Evolutionary conservation across 2,797 vertebrate species (phyloP).

Genomic region (Hydrophis major): DNA sequence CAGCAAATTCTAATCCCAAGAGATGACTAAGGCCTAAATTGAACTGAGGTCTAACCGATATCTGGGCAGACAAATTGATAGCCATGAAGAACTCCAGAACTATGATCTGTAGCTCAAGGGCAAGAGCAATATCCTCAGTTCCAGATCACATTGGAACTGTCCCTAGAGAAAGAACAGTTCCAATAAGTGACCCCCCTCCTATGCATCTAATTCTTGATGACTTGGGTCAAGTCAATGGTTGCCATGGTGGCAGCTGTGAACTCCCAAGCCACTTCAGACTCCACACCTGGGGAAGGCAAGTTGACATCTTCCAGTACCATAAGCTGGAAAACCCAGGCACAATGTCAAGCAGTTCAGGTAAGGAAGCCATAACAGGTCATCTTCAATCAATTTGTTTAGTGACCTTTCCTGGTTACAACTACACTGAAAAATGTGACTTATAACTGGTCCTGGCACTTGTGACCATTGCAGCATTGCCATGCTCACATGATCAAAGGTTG

Average conservation of each 20-base stretch:
- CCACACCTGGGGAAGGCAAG: neutral
- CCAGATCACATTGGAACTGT: neutral
- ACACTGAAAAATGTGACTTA: neutral
- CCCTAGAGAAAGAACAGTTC: neutral
- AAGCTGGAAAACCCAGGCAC: neutral
- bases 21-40: neutral
- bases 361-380: neutral
- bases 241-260: neutral
- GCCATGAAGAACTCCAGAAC: neutral
- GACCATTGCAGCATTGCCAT: neutral
- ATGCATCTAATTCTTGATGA: neutral
- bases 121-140: neutral
- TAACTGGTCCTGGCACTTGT: neutral
- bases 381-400: neutral
- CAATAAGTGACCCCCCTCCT: neutral
- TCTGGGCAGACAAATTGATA: neutral
- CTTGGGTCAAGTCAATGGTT: neutral
- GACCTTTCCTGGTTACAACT: neutral
- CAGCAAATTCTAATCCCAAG: neutral
- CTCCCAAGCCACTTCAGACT: neutral
- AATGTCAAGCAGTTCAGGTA: neutral
- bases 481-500: neutral
- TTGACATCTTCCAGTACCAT: neutral
- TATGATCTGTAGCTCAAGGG: neutral
- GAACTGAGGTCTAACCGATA: neutral